Evolutionary conservation across 2,113 vertebrate genomes (phyloP).

Genomic region (Pelvicachromis taeniatus): DNA sequence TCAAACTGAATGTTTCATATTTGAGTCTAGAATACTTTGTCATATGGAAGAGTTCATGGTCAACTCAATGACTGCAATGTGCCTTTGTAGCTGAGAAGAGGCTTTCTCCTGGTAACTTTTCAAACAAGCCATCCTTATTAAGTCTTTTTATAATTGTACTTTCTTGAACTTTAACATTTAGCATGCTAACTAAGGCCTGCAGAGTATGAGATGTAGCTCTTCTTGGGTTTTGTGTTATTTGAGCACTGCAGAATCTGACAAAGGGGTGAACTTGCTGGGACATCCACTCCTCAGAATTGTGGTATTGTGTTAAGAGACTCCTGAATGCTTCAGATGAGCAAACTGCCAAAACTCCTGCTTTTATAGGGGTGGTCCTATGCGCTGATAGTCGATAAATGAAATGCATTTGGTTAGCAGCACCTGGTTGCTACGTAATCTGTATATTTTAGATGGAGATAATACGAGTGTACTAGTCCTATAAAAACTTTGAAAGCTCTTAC

Average conservation of each 20-base stretch:
- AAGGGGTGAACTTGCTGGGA: neutral
- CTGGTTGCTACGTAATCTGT: neutral
- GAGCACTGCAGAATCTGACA: neutral
- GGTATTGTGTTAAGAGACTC: neutral
- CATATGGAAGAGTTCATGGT: no score
- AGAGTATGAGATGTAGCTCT: neutral
- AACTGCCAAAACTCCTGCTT: neutral
- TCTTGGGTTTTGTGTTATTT: neutral
- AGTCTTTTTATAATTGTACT: neutral
- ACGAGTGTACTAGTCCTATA: neutral
- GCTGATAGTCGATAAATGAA: neutral
- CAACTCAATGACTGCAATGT: no score
- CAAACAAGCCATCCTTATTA: neutral
- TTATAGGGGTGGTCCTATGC: neutral
- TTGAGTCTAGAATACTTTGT: no score
- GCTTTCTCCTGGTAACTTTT: neutral
- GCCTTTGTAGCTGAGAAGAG: neutral
- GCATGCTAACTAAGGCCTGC: neutral
- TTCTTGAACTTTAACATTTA: neutral
- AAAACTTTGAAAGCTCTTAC: neutral
- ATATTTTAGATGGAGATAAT: neutral
- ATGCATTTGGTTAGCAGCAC: neutral
- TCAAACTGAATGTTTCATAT: no score
- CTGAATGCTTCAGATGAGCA: neutral
- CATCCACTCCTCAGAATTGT: neutral